phyloP scores from a whole-genome alignment of 1,140 invertebrate genomes.

The Myzus persicae region DNA sequence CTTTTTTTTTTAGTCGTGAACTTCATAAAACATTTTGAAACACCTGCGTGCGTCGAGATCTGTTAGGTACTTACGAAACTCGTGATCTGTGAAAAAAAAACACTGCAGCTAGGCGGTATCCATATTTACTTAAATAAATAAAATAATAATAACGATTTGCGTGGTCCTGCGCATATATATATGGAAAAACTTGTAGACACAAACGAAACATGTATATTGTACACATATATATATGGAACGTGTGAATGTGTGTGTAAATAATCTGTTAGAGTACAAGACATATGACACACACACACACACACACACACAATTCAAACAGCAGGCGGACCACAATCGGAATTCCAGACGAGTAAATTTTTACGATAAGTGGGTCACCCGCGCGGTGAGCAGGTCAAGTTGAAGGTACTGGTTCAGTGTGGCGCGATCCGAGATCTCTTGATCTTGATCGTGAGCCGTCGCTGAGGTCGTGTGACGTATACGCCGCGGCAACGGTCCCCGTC shows the following conservation, averaged over 20 bases:
- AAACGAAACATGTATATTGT: not conserved
- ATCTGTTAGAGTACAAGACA: not conserved
- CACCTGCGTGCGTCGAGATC: not conserved
- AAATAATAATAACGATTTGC: not conserved
- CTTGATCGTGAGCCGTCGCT: not conserved
- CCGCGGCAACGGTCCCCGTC: not conserved
- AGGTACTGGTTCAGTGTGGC: slow-evolving; percentile 31
- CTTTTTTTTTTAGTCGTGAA: not conserved
- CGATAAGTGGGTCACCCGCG: slow-evolving; percentile 39
- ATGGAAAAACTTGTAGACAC: not conserved
- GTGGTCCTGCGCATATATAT: not conserved
- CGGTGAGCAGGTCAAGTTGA: slow-evolving; percentile 46
- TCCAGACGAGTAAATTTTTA: slow-evolving; percentile 23
- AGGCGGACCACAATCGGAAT: slow-evolving; percentile 23
- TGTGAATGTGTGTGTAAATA: not conserved
- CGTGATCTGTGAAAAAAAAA: not conserved
- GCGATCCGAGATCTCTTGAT: not conserved
- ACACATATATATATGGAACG: not conserved
- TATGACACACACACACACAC: not conserved
- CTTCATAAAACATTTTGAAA: too few species aligned
- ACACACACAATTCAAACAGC: slow-evolving; percentile 2
- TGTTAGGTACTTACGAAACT: not conserved
- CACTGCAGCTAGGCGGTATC: too few species aligned
- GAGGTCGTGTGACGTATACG: not conserved
- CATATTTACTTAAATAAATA: slow-evolving; percentile 15